A percentile compares a stretch with the other conserved stretches of the same genome.
phyloP scores from a whole-genome alignment of 2,888 invertebrate species.

The Desoria tigrina region DNA sequence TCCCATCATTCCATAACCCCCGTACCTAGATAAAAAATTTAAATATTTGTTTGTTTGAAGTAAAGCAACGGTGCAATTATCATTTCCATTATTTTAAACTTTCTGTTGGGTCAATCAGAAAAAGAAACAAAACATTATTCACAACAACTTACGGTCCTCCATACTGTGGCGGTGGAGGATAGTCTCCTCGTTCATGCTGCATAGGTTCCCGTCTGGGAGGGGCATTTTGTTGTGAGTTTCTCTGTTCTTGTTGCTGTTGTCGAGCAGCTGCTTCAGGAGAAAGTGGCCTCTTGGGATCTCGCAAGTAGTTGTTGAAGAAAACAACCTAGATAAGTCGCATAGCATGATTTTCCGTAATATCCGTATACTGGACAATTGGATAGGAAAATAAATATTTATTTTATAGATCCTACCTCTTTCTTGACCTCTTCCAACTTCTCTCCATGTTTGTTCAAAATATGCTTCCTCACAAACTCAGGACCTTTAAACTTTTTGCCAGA shows the following conservation, averaged over 20 bases:
- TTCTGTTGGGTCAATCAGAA: conserved; percentile 1
- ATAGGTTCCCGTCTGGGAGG: conserved; percentile 51
- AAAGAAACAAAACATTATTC: background rate
- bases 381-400: background rate
- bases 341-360: background rate
- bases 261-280: conserved; percentile 64
- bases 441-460: conserved; percentile 94
- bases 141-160: conserved; percentile 30
- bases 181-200: conserved; percentile 45
- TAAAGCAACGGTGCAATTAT: too few relatives aligned
- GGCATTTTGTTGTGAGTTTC: conserved; percentile 47
- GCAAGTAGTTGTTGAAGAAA: conserved; percentile 94
- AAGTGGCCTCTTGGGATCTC: conserved; percentile 91
- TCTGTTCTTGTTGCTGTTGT: conserved; percentile 51
- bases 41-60: background rate
- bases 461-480: conserved; percentile 97
- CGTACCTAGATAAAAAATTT: conserved; percentile 13
- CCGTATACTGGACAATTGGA: background rate
- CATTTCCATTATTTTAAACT: background rate
- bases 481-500: conserved; percentile 99
- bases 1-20: conserved; percentile 21
- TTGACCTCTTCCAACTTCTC: conserved; percentile 97
- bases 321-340: conserved; percentile 69
- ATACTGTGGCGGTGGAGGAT: conserved; percentile 41
- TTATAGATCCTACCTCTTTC: conserved; percentile 69